phyloP scores from a whole-genome alignment of 2,797 vertebrate species.

The Artibeus jamaicensis region DNA sequence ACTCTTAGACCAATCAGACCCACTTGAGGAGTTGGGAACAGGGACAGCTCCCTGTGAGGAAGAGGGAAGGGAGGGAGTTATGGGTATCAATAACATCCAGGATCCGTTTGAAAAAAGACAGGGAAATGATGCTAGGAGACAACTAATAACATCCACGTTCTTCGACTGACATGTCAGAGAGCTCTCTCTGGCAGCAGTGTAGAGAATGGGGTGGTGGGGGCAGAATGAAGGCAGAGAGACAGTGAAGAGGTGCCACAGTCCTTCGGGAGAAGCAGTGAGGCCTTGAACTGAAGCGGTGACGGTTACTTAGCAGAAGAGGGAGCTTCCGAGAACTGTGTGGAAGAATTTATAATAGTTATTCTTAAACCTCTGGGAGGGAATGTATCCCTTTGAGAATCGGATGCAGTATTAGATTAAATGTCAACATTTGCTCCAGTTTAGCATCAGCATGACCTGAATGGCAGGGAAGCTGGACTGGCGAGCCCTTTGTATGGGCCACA shows the following conservation, averaged over 20 bases:
- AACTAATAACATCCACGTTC: fast-evolving
- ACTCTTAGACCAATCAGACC: not conserved
- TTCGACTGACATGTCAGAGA: not conserved
- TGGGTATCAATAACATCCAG: not conserved
- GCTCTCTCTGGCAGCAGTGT: fast-evolving
- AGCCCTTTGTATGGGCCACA: not conserved
- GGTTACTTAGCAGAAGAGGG: not conserved
- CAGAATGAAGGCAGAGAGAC: not conserved
- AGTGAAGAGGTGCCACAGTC: not conserved
- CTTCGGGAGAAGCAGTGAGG: not conserved
- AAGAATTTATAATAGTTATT: not conserved
- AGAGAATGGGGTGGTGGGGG: fast-evolving
- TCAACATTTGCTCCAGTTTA: not conserved
- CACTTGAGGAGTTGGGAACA: not conserved
- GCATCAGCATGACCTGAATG: not conserved
- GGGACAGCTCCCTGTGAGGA: not conserved
- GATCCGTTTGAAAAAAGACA: not conserved
- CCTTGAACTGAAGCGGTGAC: not conserved
- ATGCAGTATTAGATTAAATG: not conserved
- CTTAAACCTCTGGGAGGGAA: not conserved
- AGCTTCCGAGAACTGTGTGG: not conserved
- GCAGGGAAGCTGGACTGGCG: not conserved
- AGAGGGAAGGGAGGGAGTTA: not conserved
- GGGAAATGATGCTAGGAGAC: not conserved
- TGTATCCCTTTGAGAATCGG: not conserved